phyloP scores from a whole-genome alignment of 2,113 vertebrate genomes.

The Nothocercus julius region DNA sequence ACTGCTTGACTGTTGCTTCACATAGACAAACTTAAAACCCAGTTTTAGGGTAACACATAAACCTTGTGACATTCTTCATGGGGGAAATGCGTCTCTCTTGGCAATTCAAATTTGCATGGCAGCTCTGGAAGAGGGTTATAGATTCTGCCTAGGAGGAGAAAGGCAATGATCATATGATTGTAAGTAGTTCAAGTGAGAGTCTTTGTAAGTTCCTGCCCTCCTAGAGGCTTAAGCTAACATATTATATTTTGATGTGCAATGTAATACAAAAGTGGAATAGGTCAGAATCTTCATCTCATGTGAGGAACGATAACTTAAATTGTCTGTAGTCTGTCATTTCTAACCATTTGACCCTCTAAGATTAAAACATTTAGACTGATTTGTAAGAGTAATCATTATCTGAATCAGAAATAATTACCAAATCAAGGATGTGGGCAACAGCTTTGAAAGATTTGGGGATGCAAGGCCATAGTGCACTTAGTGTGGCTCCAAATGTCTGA shows the following conservation, averaged over 20 bases:
- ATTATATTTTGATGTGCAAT: neutral
- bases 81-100: neutral
- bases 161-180: rapidly evolving
- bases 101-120: rapidly evolving
- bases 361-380: neutral
- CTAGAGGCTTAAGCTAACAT: neutral
- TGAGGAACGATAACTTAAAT: neutral
- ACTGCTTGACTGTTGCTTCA: neutral
- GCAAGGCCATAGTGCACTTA: neutral
- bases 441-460: neutral
- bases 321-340: neutral
- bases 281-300: neutral
- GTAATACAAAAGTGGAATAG: too few relatives aligned
- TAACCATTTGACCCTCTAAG: neutral
- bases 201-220: neutral
- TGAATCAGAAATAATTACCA: neutral
- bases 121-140: neutral
- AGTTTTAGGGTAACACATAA: neutral
- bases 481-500: neutral
- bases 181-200: neutral
- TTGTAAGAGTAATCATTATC: neutral
- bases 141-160: neutral
- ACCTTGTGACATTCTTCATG: neutral
- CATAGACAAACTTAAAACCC: neutral
- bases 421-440: neutral